These are phyloP conservation scores for Hirundo rustica DNA, from an alignment of 2,797 vertebrate genomes.

Conservation along the genomic window DNA sequence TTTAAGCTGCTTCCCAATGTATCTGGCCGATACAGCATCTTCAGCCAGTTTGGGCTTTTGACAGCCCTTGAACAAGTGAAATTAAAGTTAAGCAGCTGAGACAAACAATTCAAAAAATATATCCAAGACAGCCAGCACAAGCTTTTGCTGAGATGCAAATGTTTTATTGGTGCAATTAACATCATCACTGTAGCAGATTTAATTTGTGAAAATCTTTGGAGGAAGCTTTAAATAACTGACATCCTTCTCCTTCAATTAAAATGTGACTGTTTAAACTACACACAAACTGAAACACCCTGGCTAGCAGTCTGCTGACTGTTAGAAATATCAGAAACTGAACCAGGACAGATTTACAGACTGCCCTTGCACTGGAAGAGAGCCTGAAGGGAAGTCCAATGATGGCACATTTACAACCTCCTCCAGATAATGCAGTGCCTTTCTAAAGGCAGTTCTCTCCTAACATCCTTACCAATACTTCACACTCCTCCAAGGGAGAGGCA, in stretches of 20 bases:
- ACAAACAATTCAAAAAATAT: background rate
- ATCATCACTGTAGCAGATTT: background rate
- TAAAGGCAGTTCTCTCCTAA: background rate
- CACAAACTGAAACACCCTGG: background rate
- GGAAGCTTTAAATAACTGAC: background rate
- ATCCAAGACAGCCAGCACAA: background rate
- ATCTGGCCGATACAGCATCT: background rate
- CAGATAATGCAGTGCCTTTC: background rate
- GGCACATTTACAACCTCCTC: background rate
- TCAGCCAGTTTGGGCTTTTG: background rate
- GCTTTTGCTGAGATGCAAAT: background rate
- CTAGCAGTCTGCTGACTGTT: background rate
- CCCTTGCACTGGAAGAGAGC: background rate
- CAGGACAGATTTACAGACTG: background rate
- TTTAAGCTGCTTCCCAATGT: background rate
- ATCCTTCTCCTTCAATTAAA: background rate
- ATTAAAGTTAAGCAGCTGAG: background rate
- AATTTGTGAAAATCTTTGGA: background rate
- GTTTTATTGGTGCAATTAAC: background rate
- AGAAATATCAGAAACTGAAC: background rate
- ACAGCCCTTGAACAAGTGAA: background rate
- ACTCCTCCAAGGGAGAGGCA: background rate
- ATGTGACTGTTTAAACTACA: background rate
- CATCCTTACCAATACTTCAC: background rate
- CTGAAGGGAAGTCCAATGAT: background rate